Conservation (phyloP, 2,888 invertebrate species). For the Lasius fuliginosus region DNA sequence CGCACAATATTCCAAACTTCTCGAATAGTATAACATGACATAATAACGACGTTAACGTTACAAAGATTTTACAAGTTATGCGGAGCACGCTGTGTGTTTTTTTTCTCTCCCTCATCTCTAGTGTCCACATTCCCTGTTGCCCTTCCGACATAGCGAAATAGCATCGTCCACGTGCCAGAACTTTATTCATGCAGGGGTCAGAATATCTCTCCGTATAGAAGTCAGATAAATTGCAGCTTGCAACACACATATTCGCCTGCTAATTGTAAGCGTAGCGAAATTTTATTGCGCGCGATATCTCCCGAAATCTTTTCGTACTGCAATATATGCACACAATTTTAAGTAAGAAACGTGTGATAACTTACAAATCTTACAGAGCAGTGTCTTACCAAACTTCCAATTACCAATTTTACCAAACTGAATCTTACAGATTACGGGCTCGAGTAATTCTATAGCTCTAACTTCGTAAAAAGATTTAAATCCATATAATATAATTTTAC, state of each 20-base stretch:
- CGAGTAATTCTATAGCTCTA: neutral
- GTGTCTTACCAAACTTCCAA: neutral
- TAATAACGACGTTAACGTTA: slow-evolving; percentile 44
- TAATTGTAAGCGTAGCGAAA: neutral
- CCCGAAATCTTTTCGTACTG: neutral
- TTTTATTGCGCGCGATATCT: neutral
- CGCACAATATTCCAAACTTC: slow-evolving; percentile 15
- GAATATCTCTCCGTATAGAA: slow-evolving; percentile 1
- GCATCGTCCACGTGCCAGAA: slow-evolving; percentile 52
- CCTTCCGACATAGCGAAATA: slow-evolving; percentile 44
- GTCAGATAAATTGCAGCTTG: slow-evolving; percentile 39
- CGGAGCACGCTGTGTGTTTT: slow-evolving; percentile 21
- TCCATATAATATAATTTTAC: neutral
- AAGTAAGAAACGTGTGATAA: neutral
- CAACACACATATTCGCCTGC: slow-evolving; percentile 7
- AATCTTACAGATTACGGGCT: neutral
- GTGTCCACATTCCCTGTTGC: slow-evolving; percentile 42
- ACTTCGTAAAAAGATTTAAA: neutral
- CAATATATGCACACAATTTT: neutral
- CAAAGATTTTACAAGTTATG: slow-evolving; percentile 58
- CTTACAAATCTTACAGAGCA: neutral
- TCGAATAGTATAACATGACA: slow-evolving; percentile 8
- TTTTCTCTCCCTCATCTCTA: slow-evolving; percentile 47
- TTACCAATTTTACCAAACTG: neutral
- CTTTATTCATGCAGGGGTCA: slow-evolving; percentile 32